phyloP scores from a whole-genome alignment of 2,888 invertebrate species.

The Philaethria dido region DNA sequence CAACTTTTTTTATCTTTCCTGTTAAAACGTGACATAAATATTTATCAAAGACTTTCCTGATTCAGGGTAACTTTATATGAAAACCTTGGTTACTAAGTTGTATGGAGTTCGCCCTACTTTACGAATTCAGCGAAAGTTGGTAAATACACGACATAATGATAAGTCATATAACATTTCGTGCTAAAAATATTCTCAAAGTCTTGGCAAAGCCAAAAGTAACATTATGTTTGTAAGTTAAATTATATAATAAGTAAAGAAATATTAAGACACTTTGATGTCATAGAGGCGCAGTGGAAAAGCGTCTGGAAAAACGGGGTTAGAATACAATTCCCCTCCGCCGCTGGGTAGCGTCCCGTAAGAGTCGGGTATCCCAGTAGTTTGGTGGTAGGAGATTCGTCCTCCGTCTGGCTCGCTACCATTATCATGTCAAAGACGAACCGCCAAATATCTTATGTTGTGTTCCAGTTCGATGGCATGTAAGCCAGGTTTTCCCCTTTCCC shows the following conservation, averaged over 20 bases:
- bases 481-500: no score
- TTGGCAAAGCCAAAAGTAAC: background rate
- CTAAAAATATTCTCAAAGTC: background rate
- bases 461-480: no score
- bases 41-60: conserved; percentile 17
- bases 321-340: no score
- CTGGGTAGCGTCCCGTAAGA: no score
- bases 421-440: no score
- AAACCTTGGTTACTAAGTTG: conserved; percentile 17
- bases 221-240: background rate
- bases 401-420: no score
- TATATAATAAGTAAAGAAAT: background rate
- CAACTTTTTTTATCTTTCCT: conserved; percentile 7
- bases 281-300: no score
- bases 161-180: conserved; percentile 7
- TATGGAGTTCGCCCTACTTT: conserved; percentile 24
- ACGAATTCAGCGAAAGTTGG: conserved; percentile 8
- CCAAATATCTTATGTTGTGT: no score
- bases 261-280: no score
- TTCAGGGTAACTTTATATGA: conserved; percentile 22
- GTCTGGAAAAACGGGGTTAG: no score
- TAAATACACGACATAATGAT: conserved; percentile 15
- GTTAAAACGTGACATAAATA: conserved; percentile 20
- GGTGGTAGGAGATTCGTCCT: no score
- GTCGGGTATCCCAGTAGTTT: no score